Percentiles rank a stretch among this genome's conserved stretches.
Evolutionary conservation across 1,140 invertebrate genomes (phyloP).

Genomic region (Battus philenor): DNA sequence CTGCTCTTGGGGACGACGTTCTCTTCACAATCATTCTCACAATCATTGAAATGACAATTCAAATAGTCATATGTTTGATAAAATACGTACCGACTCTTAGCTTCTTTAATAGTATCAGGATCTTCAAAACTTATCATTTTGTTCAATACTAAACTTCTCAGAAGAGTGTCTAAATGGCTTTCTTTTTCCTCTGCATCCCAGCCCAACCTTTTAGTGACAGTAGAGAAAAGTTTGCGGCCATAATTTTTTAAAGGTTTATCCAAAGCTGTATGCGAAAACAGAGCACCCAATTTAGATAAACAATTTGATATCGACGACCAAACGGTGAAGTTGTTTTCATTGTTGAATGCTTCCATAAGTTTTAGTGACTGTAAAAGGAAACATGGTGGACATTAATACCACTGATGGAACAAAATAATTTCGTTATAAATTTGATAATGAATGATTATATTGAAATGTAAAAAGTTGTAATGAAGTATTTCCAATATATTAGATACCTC

Average conservation of each 20-base stretch:
- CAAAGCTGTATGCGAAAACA: conserved; percentile 87
- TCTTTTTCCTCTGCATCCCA: conserved; percentile 86
- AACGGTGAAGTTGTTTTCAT: conserved; percentile 95
- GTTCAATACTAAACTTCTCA: conserved; percentile 89
- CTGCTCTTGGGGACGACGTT: no score
- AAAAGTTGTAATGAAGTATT: background rate
- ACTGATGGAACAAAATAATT: no score
- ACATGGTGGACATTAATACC: no score
- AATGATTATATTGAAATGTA: no score
- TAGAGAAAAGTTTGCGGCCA: conserved; percentile 81
- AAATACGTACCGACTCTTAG: conserved; percentile 77
- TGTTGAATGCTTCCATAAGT: conserved; percentile 85
- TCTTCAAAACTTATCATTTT: conserved; percentile 90
- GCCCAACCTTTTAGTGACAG: conserved; percentile 83
- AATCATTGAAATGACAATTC: no score
- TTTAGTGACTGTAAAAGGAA: conserved; percentile 76
- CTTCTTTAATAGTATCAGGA: conserved; percentile 84
- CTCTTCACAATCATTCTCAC: no score
- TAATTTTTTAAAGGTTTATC: conserved; percentile 85
- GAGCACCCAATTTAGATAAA: conserved; percentile 83
- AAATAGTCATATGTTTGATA: no score
- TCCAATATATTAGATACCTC: conserved; percentile 79
- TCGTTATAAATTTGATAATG: no score
- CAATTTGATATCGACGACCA: conserved; percentile 92
- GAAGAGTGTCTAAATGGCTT: conserved; percentile 88